A percentile compares a stretch with the other conserved stretches of the same genome.
These are phyloP conservation scores for Sclerurus mexicanus DNA, from an alignment of 2,113 vertebrate species.

Conservation along the genomic window DNA sequence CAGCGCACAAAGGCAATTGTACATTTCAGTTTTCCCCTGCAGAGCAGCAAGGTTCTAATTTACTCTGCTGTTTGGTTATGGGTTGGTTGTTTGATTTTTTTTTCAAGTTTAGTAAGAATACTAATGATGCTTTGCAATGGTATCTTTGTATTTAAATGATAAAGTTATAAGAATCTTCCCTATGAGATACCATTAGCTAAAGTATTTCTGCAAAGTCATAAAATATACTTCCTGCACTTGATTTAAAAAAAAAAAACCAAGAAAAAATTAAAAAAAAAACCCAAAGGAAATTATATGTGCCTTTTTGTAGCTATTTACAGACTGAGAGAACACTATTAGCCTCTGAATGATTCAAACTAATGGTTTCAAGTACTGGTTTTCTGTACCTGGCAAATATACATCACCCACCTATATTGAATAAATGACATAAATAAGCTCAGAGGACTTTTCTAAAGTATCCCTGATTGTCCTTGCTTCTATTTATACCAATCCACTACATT, in stretches of 20 bases:
- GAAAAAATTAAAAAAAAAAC: background rate
- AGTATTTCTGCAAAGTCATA: background rate
- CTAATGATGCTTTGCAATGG: background rate
- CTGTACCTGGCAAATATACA: background rate
- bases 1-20: background rate
- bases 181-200: background rate
- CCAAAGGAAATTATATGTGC: background rate
- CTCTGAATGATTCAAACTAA: background rate
- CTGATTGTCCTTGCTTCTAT: background rate
- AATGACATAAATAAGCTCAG: background rate
- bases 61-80: background rate
- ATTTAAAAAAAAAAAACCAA: background rate
- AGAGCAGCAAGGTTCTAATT: background rate
- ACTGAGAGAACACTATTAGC: background rate
- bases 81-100: background rate
- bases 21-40: background rate
- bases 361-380: background rate
- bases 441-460: background rate
- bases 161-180: background rate
- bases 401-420: background rate
- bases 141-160: background rate
- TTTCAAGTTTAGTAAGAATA: background rate
- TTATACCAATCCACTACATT: background rate
- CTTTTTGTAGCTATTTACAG: background rate
- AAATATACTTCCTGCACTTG: background rate